Base-by-base conservation (phyloP, 2,888 invertebrate species). In the Eupithecia vulgata region DNA sequence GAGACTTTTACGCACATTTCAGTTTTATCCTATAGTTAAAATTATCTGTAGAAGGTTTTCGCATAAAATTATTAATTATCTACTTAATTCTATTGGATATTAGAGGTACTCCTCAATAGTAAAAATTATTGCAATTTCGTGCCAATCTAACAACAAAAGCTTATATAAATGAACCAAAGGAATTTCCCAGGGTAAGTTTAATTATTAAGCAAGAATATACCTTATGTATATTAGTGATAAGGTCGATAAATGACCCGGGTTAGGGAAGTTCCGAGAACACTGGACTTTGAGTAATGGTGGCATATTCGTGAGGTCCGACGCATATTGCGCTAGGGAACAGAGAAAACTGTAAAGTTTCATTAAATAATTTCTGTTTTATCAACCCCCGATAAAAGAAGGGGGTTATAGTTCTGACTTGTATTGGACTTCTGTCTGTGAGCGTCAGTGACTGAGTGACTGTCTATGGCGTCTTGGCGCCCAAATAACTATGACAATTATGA, bases 231-330 rank as follows among this genome's bases (percentile, higher is more conserved):
- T 65, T 1, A 21, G 40, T 25, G 65, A n/a, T 21, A 21, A 37
- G 65, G 76, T 72, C 81, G 84, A 85, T 87, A 84, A 84, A 82
- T 87, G 85, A 86, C 87, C 83, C 67, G 81, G 81, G 80, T 25
- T 57, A 85, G 87, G 91, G 90, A 86, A 81, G 85, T 81, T 82
- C 81, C 80, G 69, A 74, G 77, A 77, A 80, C 78, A 77, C 83
- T 81, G 87, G 90, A 90, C 91, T 91, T 91, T 92, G 91, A 92
- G 90, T 92, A 92, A 92, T 92, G 92, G 88, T 85, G 82, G 76
- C 86, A 90, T 89, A 91, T 90, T 91, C 86, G 89, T 85, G 85
- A 84, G 88, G 88, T 85, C 86, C 86, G 84, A 90, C 90, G 90
- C 91, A 91, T 91, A 90, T 91, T 91, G 91, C 86, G 88, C 83